Conservation (phyloP, 2,888 invertebrate species). For the Mimachlamys varia region DNA sequence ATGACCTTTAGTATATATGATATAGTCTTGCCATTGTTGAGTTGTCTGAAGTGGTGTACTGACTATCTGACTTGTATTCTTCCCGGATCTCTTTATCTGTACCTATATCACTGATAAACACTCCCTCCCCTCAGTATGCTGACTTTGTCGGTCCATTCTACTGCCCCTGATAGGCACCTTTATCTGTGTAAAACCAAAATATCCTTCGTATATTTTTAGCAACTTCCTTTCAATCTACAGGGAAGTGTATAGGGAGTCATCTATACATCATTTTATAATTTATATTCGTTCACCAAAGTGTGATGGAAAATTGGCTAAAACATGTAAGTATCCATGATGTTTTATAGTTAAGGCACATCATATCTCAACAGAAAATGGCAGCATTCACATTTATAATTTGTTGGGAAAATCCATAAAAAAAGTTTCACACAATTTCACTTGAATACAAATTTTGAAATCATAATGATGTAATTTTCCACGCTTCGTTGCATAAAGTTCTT, state of each 20-base stretch:
- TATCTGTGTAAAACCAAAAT: too few species aligned
- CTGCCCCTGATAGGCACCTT: too few species aligned
- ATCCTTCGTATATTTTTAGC: too few species aligned
- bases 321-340: background rate
- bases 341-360: background rate
- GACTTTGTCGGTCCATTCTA: too few species aligned
- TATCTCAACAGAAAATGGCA: background rate
- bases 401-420: background rate
- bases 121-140: background rate
- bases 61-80: background rate
- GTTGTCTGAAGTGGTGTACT: background rate
- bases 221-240: background rate
- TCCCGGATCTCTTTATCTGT: background rate
- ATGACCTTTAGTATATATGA: background rate
- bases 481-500: background rate
- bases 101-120: background rate
- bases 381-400: background rate
- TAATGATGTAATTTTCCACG: slow-evolving; percentile 1
- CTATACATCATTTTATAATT: background rate
- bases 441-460: background rate
- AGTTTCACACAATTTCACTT: slow-evolving; percentile 15
- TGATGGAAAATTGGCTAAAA: background rate
- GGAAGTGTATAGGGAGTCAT: background rate
- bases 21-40: background rate
- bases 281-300: background rate